These are phyloP conservation scores for Brevipalpus yothersi DNA, from an alignment of 1,140 invertebrate genomes.

Conservation along the genomic window DNA sequence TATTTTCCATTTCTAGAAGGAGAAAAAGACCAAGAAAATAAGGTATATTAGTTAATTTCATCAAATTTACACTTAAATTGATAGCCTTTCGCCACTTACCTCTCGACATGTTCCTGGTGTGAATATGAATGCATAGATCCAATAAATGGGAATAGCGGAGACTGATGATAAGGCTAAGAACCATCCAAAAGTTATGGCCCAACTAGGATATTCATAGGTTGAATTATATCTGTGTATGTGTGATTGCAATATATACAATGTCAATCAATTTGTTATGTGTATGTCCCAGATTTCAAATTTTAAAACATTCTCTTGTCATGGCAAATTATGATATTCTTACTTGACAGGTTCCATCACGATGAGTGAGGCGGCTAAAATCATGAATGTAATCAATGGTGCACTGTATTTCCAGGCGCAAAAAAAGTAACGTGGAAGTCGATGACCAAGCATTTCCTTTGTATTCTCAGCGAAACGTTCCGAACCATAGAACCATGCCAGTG, in stretches of 20 bases:
- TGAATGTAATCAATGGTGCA: conserved; percentile 27
- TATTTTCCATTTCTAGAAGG: too few relatives aligned
- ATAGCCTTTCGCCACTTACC: conserved; percentile 17
- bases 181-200: conserved; percentile 37
- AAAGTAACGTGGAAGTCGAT: conserved; percentile 23
- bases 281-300: conserved; percentile 27
- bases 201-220: conserved; percentile 28
- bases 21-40: too few relatives aligned
- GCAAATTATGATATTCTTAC: conserved; percentile 20
- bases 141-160: conserved; percentile 30
- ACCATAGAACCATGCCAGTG: conserved; percentile 48
- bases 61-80: too few relatives aligned
- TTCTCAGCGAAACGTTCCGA: conserved; percentile 38
- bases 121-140: conserved; percentile 23
- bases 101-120: conserved; percentile 26
- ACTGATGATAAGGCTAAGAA: conserved; percentile 29
- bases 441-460: conserved; percentile 25
- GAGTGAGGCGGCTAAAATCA: conserved; percentile 35
- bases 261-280: conserved; percentile 21
- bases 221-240: conserved; percentile 18
- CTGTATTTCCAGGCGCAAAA: conserved; percentile 27
- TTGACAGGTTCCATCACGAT: neutral
- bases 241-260: neutral
- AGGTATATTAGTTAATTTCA: too few relatives aligned
- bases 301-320: conserved; percentile 20